A percentile compares a stretch with the other conserved stretches of the same genome.
Evolutionary conservation across 2,888 invertebrate species (phyloP).

Genomic region (Amphipyra berbera): DNA sequence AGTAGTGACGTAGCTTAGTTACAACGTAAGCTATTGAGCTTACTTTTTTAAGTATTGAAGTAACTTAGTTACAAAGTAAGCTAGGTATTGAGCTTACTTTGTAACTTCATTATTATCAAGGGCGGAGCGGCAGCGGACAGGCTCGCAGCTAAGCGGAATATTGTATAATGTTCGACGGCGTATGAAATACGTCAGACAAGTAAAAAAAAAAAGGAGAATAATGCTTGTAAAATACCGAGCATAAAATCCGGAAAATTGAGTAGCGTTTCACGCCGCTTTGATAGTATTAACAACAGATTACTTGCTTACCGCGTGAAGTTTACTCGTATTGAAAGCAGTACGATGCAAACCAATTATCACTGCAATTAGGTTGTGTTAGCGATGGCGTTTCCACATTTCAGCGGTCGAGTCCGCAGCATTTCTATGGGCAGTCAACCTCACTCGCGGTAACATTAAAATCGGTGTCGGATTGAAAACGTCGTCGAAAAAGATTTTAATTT

Average conservation of each 20-base stretch:
- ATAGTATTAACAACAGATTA: too few relatives aligned
- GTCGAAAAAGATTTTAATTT: slow-evolving; percentile 10
- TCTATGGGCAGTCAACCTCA: neutral
- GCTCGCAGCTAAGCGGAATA: neutral
- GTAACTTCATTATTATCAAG: neutral
- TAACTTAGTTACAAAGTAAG: too few relatives aligned
- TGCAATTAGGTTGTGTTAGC: neutral
- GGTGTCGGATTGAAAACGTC: neutral
- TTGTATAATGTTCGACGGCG: neutral
- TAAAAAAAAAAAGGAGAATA: neutral
- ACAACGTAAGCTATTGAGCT: too few relatives aligned
- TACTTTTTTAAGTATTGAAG: too few relatives aligned
- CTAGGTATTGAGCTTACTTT: neutral
- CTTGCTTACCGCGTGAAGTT: too few relatives aligned
- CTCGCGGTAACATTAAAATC: neutral
- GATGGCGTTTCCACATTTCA: neutral
- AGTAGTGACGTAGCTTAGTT: too few relatives aligned
- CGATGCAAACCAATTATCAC: too few relatives aligned
- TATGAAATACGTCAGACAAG: slow-evolving; percentile 7
- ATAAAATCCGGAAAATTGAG: neutral
- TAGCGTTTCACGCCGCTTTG: neutral
- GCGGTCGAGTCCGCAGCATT: neutral
- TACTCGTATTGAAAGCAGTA: too few relatives aligned
- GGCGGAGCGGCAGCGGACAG: neutral
- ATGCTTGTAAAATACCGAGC: neutral